Base-by-base conservation (phyloP, 2,888 invertebrate species). In the Lasioglossum leucozonium region DNA sequence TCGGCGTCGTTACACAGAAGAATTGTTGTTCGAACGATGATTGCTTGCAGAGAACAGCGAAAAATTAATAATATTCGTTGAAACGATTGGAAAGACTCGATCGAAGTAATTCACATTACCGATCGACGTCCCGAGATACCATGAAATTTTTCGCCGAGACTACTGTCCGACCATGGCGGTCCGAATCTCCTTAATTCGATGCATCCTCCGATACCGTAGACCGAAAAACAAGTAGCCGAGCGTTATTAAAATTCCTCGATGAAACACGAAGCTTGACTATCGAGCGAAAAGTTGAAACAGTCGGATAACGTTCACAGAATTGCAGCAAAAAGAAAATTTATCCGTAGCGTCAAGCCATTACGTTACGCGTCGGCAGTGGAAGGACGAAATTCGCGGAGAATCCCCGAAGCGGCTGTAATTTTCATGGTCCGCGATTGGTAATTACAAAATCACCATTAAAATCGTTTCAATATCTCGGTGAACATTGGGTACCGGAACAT, bases 401-500 rank as follows among this genome's bases (percentile, higher is more conserved):
- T 69, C n/a, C 40, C 69, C 40, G 69, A 69, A 40, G 42, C 26
- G n/a, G n/a, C 42, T n/a, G 67, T 26, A 81, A 76, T 81, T 77
- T 40, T 4, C 37, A 47, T n/a, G 47, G 34, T 58, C 72, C 65
- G 72, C 42, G 55, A 81, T 72, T 80, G 58, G 22, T 55, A 37
- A 81, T 77, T 44, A 77, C 55, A n/a, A 22, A 51, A 72, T 78
- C 55, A 65, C 78, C 82, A 73, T 78, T 82, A 78, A 77, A 82
- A 74, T 77, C 42, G 84, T 77, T 77, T 71, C 74, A 72, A 72
- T 82, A 62, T 82, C 58, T 42, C 55, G 62, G 51, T n/a, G 44
- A 78, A 75, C 51, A 82, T 83, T 65, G n/a, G 72, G 44, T 77
- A 26, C 42, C 13, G 77, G 71, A 69, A 72, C 26, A 71, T 69